A percentile compares a stretch with the other conserved stretches of the same genome.
Evolutionary conservation across 2,888 invertebrate genomes (phyloP).

Genomic region (Rhaphigaster nebulosa): DNA sequence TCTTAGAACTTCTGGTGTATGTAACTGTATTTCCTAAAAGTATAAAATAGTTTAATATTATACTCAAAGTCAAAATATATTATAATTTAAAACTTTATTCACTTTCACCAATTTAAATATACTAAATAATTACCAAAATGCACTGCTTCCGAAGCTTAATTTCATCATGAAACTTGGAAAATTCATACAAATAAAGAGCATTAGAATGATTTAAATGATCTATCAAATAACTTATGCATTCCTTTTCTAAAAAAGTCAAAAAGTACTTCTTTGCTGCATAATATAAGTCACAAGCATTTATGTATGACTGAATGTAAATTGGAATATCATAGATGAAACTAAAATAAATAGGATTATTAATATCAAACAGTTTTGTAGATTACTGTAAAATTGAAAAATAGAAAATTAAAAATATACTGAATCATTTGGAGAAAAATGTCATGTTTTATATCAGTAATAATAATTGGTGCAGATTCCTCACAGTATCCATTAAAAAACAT

Average conservation of each 20-base stretch:
- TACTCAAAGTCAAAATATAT: neutral
- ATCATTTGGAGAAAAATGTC: conserved; percentile 86
- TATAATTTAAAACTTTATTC: neutral
- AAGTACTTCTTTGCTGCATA: conserved; percentile 92
- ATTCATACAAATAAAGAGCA: conserved; percentile 88
- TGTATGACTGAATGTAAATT: conserved; percentile 84
- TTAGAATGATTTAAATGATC: conserved; percentile 83
- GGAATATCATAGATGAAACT: conserved; percentile 87
- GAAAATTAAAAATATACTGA: conserved; percentile 71
- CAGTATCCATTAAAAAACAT: conserved; percentile 91
- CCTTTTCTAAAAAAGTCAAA: conserved; percentile 85
- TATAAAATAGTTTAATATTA: neutral
- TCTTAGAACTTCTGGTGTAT: conserved; percentile 63
- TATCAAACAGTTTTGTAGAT: neutral
- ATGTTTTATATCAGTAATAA: conserved; percentile 87
- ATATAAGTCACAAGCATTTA: conserved; percentile 88
- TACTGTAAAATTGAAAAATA: neutral
- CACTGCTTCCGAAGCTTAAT: conserved; percentile 85
- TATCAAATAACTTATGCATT: conserved; percentile 86
- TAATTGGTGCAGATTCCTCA: conserved; percentile 80
- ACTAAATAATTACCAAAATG: conserved; percentile 73
- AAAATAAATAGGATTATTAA: conserved; percentile 60
- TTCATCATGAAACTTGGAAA: conserved; percentile 87
- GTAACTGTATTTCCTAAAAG: conserved; percentile 63
- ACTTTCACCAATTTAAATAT: neutral